A percentile compares a stretch with the other conserved stretches of the same genome.
Evolutionary conservation across 2,113 vertebrate genomes (phyloP).

Genomic region (Siphamia tubifer): DNA sequence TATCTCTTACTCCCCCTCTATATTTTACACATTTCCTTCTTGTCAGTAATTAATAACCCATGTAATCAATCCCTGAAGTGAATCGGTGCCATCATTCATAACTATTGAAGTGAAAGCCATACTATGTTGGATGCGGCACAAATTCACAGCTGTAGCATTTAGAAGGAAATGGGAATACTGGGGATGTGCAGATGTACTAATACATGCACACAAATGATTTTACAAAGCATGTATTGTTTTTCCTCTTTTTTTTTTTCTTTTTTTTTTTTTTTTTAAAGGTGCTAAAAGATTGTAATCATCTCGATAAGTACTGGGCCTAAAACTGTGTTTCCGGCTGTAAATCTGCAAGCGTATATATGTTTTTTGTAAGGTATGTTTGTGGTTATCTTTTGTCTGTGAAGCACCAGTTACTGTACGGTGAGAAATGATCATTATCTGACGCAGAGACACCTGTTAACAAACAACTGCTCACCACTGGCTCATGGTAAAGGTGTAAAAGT

Average conservation of each 20-base stretch:
- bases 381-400: constrained; percentile 34
- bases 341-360: constrained; percentile 22
- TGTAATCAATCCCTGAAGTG: not conserved
- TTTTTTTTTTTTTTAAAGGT: constrained; percentile 8
- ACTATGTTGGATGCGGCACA: not conserved
- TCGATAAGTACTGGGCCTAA: constrained; percentile 22
- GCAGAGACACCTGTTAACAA: constrained; percentile 40
- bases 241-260: not conserved
- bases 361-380: constrained; percentile 21
- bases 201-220: not conserved
- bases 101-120: not conserved
- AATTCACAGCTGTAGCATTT: not conserved
- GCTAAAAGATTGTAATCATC: constrained; percentile 41
- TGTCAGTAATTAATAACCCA: constrained; percentile 8
- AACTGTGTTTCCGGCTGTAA: constrained; percentile 24
- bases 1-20: not conserved
- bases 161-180: not conserved
- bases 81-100: not conserved
- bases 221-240: not conserved
- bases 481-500: constrained; percentile 10
- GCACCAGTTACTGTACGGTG: constrained; percentile 20
- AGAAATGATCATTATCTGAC: constrained; percentile 48
- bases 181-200: not conserved
- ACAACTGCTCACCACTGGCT: not conserved
- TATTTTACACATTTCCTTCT: not conserved